Percentiles rank a stretch among this genome's conserved stretches.
Evolutionary conservation across 2,113 vertebrate genomes (phyloP).

Genomic region (Notarius lentiginosus): DNA sequence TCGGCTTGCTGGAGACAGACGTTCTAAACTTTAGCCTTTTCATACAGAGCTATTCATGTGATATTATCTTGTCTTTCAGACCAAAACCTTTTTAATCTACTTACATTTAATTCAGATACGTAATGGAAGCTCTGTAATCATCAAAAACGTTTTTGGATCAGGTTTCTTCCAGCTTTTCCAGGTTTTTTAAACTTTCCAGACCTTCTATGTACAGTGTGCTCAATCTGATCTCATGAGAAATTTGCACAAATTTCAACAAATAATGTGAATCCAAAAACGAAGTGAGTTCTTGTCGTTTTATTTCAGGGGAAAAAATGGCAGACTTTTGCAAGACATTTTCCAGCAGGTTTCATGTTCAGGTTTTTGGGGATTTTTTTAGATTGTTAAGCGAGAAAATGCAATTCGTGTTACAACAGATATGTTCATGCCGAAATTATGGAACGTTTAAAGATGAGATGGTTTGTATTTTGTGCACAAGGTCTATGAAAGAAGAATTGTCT

Average conservation of each 20-base stretch:
- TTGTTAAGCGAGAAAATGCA: neutral
- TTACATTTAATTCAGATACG: neutral
- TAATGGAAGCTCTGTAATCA: neutral
- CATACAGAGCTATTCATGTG: neutral
- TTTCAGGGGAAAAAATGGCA: neutral
- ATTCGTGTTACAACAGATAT: neutral
- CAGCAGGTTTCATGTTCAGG: neutral
- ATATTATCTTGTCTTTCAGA: slow-evolving; percentile 9
- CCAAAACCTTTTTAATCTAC: neutral
- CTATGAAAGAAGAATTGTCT: neutral
- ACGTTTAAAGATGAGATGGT: neutral
- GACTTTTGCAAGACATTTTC: neutral
- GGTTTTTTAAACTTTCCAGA: slow-evolving; percentile 18
- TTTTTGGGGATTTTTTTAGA: neutral
- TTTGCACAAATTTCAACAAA: neutral
- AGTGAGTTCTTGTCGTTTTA: neutral
- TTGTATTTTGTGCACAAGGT: neutral
- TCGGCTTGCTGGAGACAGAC: slow-evolving; percentile 41
- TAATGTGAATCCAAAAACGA: neutral
- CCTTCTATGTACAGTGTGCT: neutral
- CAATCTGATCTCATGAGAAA: neutral
- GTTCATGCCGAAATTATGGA: neutral
- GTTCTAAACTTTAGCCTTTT: neutral
- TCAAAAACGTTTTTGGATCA: neutral
- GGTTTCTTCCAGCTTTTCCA: neutral